Evolutionary conservation across 1,140 invertebrate species (phyloP), one percentile per base, ranked within the genome.

Genomic region (Zophobas atratus): DNA sequence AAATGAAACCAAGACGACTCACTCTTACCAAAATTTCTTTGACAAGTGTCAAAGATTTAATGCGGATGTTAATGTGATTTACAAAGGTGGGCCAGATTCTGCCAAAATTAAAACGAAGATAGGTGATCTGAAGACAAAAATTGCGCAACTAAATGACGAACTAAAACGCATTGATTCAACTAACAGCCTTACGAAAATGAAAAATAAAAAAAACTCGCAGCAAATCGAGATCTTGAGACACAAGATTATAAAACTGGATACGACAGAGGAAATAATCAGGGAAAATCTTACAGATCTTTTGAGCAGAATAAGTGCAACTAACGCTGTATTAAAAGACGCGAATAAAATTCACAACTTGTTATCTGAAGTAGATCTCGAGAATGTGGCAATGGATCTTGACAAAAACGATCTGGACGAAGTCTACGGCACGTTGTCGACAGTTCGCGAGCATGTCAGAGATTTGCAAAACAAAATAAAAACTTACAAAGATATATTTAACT

Each of bases 401-500:
- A 72, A 51, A 6, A 48, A 53, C 34, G 70, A 53, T 36, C 3
- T 72, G 33, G 51, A 34, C 3, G 20, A 72, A 51, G 8, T 72
- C 5, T 51, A 53, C 48, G 38, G 53, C 20, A 53, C 51, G 1
- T 53, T 72, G 35, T 53, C 46, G 8, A 5, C 32, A 3, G 70
- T 72, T 1, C n/a, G 48, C n/a, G 48, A 72, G 6, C 70, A 60
- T 55, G 53, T 75, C 33, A 49, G 43, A 36, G 38, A 79, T 5
- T 48, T 83, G 39, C 77, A 82, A 67, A 75, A 72, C 2, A 81
- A 70, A 46, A 67, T 83, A n/a, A 73, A 81, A 55, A 49, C 1
- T 57, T 56, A 75, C 34, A 60, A 75, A 33, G 43, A 93, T 74
- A 82, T 93, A 75, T 94, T 95, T 83, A 91, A 91, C 77, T 93